Conservation (phyloP, 2,888 invertebrate species). For the Emmelina monodactyla region DNA sequence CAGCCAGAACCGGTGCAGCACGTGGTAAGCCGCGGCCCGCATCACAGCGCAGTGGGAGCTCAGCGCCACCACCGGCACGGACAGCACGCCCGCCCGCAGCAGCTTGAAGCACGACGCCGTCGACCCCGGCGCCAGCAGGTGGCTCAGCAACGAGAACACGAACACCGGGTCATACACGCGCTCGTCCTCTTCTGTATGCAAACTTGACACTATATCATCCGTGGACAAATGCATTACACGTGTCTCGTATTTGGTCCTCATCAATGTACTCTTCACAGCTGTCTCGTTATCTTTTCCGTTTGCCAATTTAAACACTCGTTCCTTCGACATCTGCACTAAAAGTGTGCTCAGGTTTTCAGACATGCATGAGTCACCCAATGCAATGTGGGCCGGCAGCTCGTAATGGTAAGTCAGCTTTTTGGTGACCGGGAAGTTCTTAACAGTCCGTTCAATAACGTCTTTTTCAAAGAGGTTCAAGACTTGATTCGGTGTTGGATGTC, state of each 20-base stretch:
- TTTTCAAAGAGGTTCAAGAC: conserved; percentile 75
- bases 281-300: conserved; percentile 27
- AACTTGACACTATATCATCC: conserved; percentile 24
- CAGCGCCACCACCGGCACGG: conserved; percentile 74
- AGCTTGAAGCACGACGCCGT: conserved; percentile 76
- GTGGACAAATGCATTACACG: conserved; percentile 21
- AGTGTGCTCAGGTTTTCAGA: conserved; percentile 19
- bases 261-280: conserved; percentile 22
- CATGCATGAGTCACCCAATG: conserved; percentile 12
- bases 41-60: conserved; percentile 72
- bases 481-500: conserved; percentile 76
- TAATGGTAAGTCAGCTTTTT: conserved; percentile 62
- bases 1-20: conserved; percentile 75
- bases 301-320: conserved; percentile 23
- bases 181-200: conserved; percentile 28
- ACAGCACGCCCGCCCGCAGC: conserved; percentile 73
- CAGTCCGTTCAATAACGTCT: conserved; percentile 70
- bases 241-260: conserved; percentile 26
- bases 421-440: conserved; percentile 74
- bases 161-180: conserved; percentile 84
- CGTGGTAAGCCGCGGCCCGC: conserved; percentile 77
- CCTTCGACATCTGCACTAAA: conserved; percentile 25
- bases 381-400: conserved; percentile 24
- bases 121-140: conserved; percentile 77
- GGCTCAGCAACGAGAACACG: conserved; percentile 78